These are phyloP conservation scores for Lucinisca nassula DNA, from an alignment of 2,888 invertebrate genomes.

Conservation along the genomic window DNA sequence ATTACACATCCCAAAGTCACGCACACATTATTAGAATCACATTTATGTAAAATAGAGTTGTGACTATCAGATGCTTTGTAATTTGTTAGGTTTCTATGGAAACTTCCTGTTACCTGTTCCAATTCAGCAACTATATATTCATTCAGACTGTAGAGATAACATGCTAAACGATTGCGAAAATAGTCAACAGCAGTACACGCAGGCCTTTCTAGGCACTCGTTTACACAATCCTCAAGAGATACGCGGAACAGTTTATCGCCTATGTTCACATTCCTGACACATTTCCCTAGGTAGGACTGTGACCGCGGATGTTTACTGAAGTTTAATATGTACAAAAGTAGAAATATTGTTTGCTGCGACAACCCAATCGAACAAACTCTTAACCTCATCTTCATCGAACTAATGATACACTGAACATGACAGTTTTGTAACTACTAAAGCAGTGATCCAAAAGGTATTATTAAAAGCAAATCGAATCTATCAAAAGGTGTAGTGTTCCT, in stretches of 20 bases:
- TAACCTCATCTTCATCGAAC: no score
- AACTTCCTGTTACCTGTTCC: not conserved
- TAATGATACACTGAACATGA: no score
- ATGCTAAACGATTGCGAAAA: not conserved
- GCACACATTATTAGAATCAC: not conserved
- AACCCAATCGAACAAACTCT: no score
- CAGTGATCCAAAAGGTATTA: no score
- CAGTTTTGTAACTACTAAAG: no score
- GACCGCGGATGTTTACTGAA: no score
- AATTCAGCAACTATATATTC: not conserved
- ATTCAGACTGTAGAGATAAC: not conserved
- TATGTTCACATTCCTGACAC: not conserved
- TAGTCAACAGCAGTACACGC: not conserved
- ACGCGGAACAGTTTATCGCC: not conserved
- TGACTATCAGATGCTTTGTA: not conserved
- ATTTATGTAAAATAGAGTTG: not conserved
- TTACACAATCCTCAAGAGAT: not conserved
- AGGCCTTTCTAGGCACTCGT: not conserved
- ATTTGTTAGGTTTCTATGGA: not conserved
- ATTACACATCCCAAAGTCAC: not conserved
- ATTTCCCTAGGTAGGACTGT: no score
- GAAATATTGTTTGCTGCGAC: no score
- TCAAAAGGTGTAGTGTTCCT: no score
- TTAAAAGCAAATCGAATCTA: no score
- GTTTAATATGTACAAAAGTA: no score